Evolutionary conservation across 1,140 invertebrate genomes (phyloP).

Genomic region (Ephestia elutella): DNA sequence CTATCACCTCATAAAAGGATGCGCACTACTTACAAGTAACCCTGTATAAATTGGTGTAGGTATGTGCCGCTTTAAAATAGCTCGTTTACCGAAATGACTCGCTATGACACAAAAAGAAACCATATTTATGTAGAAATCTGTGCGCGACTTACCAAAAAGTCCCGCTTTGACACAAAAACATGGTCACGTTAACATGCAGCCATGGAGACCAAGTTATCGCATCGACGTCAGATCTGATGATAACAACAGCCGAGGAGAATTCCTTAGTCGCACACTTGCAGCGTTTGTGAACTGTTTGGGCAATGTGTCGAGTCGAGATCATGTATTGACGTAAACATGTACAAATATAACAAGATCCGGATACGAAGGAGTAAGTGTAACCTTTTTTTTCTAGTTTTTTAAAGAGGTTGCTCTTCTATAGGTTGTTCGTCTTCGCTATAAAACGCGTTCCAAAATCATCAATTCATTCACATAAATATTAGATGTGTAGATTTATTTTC

Average conservation of each 20-base stretch:
- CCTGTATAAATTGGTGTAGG: no score
- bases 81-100: no score
- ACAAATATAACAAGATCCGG: conserved; percentile 8
- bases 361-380: background rate
- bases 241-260: conserved; percentile 28
- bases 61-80: no score
- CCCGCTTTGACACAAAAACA: background rate
- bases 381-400: background rate
- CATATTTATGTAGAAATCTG: no score
- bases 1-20: no score
- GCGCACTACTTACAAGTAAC: no score
- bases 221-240: conserved; percentile 34
- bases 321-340: conserved; percentile 6
- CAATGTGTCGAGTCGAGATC: background rate
- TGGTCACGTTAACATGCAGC: background rate
- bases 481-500: no score
- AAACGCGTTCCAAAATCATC: no score
- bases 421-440: no score
- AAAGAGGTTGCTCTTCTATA: background rate
- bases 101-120: no score
- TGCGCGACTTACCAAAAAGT: no score
- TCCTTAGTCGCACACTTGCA: conserved; percentile 15
- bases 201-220: background rate
- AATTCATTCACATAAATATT: no score
- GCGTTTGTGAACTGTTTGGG: background rate